These are phyloP conservation scores for Linnaemya tessellans DNA, from an alignment of 2,888 invertebrate species.

Conservation along the genomic window DNA sequence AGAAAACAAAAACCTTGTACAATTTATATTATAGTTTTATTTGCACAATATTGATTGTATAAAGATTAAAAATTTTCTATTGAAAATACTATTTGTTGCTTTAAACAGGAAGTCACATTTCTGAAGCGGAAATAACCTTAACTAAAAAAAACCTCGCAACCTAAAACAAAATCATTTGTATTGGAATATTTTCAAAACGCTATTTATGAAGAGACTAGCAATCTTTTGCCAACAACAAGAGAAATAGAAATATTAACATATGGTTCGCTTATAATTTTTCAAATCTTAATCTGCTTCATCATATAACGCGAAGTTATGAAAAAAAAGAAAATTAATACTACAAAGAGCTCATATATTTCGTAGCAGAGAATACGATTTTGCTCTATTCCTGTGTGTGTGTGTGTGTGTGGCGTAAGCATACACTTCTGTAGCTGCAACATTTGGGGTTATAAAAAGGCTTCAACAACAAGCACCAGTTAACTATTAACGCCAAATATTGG, in stretches of 20 bases:
- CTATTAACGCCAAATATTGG: constrained; percentile 51
- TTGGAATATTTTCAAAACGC: constrained; percentile 14
- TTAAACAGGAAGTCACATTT: constrained; percentile 45
- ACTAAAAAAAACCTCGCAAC: constrained; percentile 27
- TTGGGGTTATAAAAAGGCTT: neutral
- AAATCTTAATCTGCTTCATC: constrained; percentile 21
- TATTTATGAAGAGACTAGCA: constrained; percentile 5
- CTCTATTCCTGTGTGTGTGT: neutral
- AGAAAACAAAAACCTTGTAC: neutral
- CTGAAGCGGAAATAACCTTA: constrained; percentile 52
- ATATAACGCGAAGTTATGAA: neutral
- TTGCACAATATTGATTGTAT: neutral
- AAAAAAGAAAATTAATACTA: constrained; percentile 8
- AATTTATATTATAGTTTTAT: neutral
- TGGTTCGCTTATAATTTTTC: constrained; percentile 46
- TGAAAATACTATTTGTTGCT: neutral
- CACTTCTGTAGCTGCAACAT: no score
- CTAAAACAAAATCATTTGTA: constrained; percentile 8
- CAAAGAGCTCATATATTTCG: neutral
- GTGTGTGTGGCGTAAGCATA: no score
- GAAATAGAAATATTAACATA: constrained; percentile 39
- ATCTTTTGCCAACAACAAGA: neutral
- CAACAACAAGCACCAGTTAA: constrained; percentile 41
- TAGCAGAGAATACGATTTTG: neutral
- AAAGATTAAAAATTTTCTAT: neutral